A percentile compares a stretch with the other conserved stretches of the same genome.
phyloP scores from a whole-genome alignment of 2,113 vertebrate species.

The Hypomesus transpacificus region DNA sequence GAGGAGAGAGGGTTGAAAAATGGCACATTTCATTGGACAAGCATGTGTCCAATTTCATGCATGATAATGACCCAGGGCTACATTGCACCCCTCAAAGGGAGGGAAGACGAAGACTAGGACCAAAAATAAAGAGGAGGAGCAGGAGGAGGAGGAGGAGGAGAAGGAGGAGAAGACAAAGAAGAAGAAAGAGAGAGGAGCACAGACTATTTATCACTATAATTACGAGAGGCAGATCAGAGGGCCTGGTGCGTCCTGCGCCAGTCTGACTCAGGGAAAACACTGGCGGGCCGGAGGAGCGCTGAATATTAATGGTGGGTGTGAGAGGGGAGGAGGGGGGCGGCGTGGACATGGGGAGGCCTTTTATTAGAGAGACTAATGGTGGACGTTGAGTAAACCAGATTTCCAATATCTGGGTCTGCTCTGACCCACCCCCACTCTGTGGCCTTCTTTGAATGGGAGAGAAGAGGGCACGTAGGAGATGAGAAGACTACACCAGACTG shows the following conservation, averaged over 20 bases:
- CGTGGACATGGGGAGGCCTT: conserved; percentile 42
- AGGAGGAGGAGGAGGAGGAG: conserved; percentile 18
- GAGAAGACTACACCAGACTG: not conserved
- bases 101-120: conserved; percentile 5
- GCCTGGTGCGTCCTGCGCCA: conserved; percentile 48
- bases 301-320: conserved; percentile 62
- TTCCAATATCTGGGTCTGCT: conserved; percentile 64
- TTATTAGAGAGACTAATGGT: conserved; percentile 69
- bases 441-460: conserved; percentile 56
- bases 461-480: too few species aligned
- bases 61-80: conserved; percentile 31
- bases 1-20: not conserved
- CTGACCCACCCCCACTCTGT: conserved; percentile 55
- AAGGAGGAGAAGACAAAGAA: not conserved
- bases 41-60: conserved; percentile 22
- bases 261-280: conserved; percentile 66
- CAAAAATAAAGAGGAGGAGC: conserved; percentile 6
- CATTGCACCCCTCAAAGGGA: conserved; percentile 24
- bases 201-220: conserved; percentile 70
- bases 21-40: conserved; percentile 11
- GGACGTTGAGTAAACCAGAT: conserved; percentile 51
- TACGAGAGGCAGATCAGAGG: conserved; percentile 62
- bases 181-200: conserved; percentile 17
- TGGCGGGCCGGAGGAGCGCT: conserved; percentile 35
- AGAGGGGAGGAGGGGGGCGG: not conserved